Evolutionary conservation across 2,113 vertebrate species (phyloP).

Genomic region (Zosterops borbonicus): DNA sequence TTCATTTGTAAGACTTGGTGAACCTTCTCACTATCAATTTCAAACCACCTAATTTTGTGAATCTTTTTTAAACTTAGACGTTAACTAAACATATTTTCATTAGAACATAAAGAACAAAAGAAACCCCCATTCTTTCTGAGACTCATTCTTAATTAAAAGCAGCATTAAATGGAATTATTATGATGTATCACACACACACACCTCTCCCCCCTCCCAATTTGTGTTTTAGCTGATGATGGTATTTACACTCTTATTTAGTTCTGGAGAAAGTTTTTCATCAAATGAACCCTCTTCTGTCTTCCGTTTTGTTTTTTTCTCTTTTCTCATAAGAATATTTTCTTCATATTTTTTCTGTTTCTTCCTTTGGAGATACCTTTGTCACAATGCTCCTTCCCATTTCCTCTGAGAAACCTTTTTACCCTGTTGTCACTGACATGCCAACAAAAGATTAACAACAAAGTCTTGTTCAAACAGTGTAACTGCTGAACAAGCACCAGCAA

Average conservation of each 20-base stretch:
- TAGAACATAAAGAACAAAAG: not conserved
- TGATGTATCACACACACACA: not conserved
- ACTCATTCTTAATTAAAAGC: not conserved
- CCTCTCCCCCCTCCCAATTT: not conserved
- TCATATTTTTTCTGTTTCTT: not conserved
- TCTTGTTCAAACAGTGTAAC: conserved; percentile 24
- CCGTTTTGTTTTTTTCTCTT: not conserved
- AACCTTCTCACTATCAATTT: not conserved
- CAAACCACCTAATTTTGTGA: not conserved
- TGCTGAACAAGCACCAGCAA: not conserved
- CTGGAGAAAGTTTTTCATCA: not conserved
- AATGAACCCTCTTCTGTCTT: not conserved
- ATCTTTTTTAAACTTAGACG: not conserved
- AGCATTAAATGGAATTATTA: not conserved
- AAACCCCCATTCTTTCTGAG: not conserved
- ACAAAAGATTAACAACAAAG: conserved; percentile 18
- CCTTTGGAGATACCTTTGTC: not conserved
- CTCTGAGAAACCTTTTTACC: not conserved
- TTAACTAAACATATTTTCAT: not conserved
- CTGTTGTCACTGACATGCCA: not conserved
- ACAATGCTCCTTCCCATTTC: not conserved
- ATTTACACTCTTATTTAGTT: not conserved
- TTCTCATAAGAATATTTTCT: not conserved
- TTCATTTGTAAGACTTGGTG: not conserved
- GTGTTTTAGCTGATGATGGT: not conserved